Evolutionary conservation across 2,888 invertebrate genomes (phyloP), one percentile per base, ranked within the genome.

Genomic region (Hypena proboscidalis): DNA sequence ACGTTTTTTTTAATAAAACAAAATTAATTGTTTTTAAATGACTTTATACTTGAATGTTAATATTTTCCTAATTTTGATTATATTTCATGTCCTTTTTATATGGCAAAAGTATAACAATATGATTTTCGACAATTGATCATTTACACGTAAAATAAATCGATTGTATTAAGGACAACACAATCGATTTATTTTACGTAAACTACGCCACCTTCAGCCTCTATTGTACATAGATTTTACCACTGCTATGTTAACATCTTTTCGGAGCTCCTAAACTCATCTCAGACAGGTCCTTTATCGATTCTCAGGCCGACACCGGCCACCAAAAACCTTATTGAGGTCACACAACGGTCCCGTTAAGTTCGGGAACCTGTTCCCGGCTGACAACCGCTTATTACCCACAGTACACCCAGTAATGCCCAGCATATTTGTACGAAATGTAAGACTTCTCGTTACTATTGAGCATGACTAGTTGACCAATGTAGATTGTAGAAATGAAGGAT

Each of bases 291-390:
- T 61, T 55, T 51, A 29, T 42, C 35, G 33, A 22, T 22, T 7
- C 26, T 26, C 23, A 20, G n/a, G 32, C 29, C 26, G 17, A 20
- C 42, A 44, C 57, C 40, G 43, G 23, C 32, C 20, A 62, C 69
- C 77, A 46, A 78, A 77, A 75, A 50, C 60, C 39, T 43, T 64
- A 80, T 77, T 74, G 75, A 48, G 72, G 76, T 75, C 77, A 73
- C 36, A 32, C 59, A 38, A 44, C 35, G 33, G 64, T 76, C 71
- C 76, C 77, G 77, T 74, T 76, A 74, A 27, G 40, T 52, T 48
- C 56, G 68, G 70, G 66, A 58, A 71, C 77, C 71, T 60, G 75
- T 72, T 68, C 57, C 57, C 39, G 35, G 44, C 45, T 52, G 63
- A 67, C 63, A 57, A 57, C 56, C 21, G 36, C 49, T 52, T 54